Evolutionary conservation across 2,888 invertebrate genomes (phyloP).

Genomic region (Sarcophaga rosellei): DNA sequence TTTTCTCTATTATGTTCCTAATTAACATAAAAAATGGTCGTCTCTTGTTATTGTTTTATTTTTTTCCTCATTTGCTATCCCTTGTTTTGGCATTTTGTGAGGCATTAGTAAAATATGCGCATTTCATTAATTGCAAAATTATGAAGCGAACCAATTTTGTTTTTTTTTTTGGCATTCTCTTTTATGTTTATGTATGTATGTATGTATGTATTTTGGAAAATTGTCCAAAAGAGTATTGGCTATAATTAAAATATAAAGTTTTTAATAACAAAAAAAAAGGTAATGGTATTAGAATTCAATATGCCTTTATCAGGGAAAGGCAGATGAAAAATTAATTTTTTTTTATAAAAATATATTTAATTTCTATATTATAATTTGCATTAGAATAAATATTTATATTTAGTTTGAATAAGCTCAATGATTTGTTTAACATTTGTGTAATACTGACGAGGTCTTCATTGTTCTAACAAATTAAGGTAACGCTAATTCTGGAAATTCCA

Average conservation of each 20-base stretch:
- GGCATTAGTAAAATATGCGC: slow-evolving; percentile 40
- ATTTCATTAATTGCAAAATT: slow-evolving; percentile 41
- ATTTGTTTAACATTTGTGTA: too few relatives aligned
- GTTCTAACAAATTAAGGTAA: too few relatives aligned
- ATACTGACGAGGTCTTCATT: too few relatives aligned
- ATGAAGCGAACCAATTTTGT: slow-evolving; percentile 17
- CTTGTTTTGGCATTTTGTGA: neutral
- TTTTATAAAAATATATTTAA: too few relatives aligned
- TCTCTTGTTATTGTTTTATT: slow-evolving; percentile 9
- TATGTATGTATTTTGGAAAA: neutral
- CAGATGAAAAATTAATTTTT: too few relatives aligned
- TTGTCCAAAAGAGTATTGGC: neutral
- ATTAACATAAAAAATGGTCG: slow-evolving; percentile 43
- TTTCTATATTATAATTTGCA: too few relatives aligned
- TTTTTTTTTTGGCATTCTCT: neutral
- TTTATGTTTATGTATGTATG: neutral
- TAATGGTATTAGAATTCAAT: neutral
- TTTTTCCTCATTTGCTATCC: neutral
- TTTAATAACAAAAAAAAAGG: neutral
- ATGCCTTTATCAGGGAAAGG: neutral
- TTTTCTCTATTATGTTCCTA: slow-evolving; percentile 24
- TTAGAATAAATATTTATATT: too few relatives aligned
- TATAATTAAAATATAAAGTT: slow-evolving; percentile 3
- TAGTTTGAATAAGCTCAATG: too few relatives aligned
- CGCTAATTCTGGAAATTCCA: too few relatives aligned